Conservation (phyloP, 2,113 vertebrate genomes). For the Amphiprion ocellaris region DNA sequence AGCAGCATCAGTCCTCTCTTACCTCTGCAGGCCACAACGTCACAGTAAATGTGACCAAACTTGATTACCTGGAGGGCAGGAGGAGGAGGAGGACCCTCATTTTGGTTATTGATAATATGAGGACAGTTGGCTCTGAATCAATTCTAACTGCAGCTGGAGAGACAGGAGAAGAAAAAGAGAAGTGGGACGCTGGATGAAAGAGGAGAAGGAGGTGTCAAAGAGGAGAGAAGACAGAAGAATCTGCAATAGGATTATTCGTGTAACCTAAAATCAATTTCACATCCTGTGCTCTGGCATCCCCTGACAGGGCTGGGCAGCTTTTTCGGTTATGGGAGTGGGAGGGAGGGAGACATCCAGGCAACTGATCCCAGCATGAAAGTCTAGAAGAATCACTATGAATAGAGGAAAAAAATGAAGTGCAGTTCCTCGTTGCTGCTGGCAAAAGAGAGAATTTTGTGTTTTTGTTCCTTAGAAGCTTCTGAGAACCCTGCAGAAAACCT, state of each 20-base stretch:
- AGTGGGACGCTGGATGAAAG: background rate
- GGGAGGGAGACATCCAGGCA: background rate
- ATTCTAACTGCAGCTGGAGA: constrained; percentile 1
- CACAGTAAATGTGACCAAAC: constrained; percentile 33
- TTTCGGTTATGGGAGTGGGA: background rate
- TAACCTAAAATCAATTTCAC: constrained; percentile 79
- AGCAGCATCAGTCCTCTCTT: background rate
- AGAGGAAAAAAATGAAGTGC: background rate
- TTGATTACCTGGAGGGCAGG: constrained; percentile 39
- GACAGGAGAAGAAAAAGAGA: constrained; percentile 11
- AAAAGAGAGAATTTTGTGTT: background rate
- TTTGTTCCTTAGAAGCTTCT: background rate
- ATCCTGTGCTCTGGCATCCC: constrained; percentile 59
- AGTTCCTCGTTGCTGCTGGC: background rate
- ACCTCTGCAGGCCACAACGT: background rate
- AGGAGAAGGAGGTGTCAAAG: constrained; percentile 2
- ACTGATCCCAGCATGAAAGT: background rate
- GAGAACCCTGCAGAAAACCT: constrained; percentile 17
- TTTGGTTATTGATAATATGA: constrained; percentile 14
- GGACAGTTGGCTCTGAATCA: constrained; percentile 34
- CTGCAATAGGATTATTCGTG: constrained; percentile 68
- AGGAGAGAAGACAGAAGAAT: constrained; percentile 24
- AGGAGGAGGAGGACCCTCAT: background rate
- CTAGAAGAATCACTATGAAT: constrained; percentile 1
- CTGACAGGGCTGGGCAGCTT: constrained; percentile 32